Percentiles rank a stretch among this genome's conserved stretches.
Evolutionary conservation across 2,797 vertebrate species (phyloP).

Genomic region (Anguilla pacifica): DNA sequence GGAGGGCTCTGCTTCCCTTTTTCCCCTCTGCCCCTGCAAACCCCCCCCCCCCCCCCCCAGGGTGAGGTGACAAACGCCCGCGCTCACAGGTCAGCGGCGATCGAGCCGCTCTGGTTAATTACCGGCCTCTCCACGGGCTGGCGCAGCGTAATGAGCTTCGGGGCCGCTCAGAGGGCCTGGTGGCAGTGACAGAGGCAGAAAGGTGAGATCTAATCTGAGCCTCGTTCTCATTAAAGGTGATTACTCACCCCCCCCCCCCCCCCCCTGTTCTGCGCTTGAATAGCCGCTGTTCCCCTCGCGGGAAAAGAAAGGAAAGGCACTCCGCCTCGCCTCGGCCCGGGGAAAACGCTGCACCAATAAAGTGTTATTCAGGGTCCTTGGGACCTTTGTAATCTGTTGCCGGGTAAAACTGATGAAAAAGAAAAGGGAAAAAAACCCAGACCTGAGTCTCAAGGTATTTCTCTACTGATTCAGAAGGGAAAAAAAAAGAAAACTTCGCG

Average conservation of each 20-base stretch:
- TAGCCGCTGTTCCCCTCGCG: neutral
- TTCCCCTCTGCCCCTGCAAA: neutral
- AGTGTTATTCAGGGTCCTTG: neutral
- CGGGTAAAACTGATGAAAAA: neutral
- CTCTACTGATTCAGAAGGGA: too few species aligned
- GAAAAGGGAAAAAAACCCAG: too few species aligned
- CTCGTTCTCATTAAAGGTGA: constrained; percentile 75
- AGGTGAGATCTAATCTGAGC: constrained; percentile 68
- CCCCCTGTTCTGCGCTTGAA: neutral
- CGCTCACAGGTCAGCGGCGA: constrained; percentile 57
- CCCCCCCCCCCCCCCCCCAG: constrained; percentile 31
- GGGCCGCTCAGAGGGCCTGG: constrained; percentile 53
- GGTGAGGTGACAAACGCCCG: constrained; percentile 14
- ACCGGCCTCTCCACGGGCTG: constrained; percentile 51
- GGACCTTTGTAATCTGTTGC: neutral
- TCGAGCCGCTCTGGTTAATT: constrained; percentile 59
- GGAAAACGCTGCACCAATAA: neutral
- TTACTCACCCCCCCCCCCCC: neutral
- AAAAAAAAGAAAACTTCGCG: too few species aligned
- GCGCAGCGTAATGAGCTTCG: constrained; percentile 66
- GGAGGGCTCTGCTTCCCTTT: neutral
- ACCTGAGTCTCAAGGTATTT: too few species aligned
- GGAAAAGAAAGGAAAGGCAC: neutral
- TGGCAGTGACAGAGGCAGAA: constrained; percentile 59
- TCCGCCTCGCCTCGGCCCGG: too few species aligned